Evolutionary conservation across 2,113 vertebrate species (phyloP), one percentile per base, ranked within the genome.

Genomic region (Procavia capensis): DNA sequence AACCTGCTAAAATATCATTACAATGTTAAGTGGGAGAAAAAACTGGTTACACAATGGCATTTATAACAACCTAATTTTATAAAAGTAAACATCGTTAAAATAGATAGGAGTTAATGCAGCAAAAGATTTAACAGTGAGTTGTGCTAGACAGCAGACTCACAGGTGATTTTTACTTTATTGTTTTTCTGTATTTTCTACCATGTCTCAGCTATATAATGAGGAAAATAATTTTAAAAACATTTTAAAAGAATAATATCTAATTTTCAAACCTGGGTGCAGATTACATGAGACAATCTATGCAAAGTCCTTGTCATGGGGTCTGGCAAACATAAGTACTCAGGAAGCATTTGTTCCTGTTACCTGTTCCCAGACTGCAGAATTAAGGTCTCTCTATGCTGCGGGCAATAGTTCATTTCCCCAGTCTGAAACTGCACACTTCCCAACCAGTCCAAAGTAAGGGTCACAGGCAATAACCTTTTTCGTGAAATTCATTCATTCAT

Each of bases 181-280:
- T 80, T 93, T 81, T 80, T 90, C 47, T 76, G 3, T 83, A 88
- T 88, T 93, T 93, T 86, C 79, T 91, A 96, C 41, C 93, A 90
- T 83, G 45, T 94, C 79, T 86, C 45, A 85, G 13, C 75, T 90
- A 82, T 39, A 85, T 27, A 95, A 78, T 74, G 29, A 88, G 24
- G 13, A 66, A 85, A 81, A 95, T 94, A 81, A 29, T 39, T 50
- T 17, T 3, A 4, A 72, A 81, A 86, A 83, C 34, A 83, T 89
- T 89, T 95, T 84, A 31, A 85, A 94, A 84, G 75, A 16, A 39
- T 86, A 94, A 96, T 64, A 93, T 27, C 54, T 85, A 93, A 83
- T 39, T 94, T 96, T 90, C 63, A 82, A 39, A 43, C 5, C 20
- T 82, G 36, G 34, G 25, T 78, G 5, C 59, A 39, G 25, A 92